Conservation (phyloP, 2,113 vertebrate genomes). For the Hoplias malabaricus region DNA sequence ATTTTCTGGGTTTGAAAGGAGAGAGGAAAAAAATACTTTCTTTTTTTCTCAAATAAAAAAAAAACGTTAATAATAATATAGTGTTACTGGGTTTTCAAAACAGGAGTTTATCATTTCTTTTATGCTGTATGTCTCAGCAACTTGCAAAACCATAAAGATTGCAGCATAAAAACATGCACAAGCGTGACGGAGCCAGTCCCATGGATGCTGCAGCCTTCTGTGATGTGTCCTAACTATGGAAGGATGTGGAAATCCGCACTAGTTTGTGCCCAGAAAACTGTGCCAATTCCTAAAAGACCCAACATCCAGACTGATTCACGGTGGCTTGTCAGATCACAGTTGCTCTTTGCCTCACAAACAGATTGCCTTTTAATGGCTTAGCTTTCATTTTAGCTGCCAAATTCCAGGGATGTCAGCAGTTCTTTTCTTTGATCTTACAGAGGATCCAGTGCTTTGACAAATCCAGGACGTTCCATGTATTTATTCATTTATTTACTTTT, state of each 20-base stretch:
- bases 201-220: not conserved
- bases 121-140: not conserved
- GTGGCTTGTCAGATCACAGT: not conserved
- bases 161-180: not conserved
- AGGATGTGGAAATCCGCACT: not conserved
- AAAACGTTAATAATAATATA: too few species aligned
- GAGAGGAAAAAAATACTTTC: too few species aligned
- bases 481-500: not conserved
- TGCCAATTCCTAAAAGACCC: conserved; percentile 7
- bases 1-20: too few species aligned
- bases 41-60: too few species aligned
- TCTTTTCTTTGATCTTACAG: conserved; percentile 41
- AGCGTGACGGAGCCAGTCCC: not conserved
- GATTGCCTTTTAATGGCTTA: conserved; percentile 8
- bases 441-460: conserved; percentile 22
- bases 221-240: not conserved
- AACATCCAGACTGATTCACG: conserved; percentile 9
- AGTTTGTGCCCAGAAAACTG: not conserved
- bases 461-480: not conserved
- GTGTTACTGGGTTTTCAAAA: too few species aligned
- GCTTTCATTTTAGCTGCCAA: conserved; percentile 23
- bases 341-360: conserved; percentile 3
- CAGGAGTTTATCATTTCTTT: not conserved
- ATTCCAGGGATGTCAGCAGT: conserved; percentile 26
- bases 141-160: not conserved